Conservation (phyloP, 2,888 invertebrate genomes). For the Iphiclides podalirius region DNA sequence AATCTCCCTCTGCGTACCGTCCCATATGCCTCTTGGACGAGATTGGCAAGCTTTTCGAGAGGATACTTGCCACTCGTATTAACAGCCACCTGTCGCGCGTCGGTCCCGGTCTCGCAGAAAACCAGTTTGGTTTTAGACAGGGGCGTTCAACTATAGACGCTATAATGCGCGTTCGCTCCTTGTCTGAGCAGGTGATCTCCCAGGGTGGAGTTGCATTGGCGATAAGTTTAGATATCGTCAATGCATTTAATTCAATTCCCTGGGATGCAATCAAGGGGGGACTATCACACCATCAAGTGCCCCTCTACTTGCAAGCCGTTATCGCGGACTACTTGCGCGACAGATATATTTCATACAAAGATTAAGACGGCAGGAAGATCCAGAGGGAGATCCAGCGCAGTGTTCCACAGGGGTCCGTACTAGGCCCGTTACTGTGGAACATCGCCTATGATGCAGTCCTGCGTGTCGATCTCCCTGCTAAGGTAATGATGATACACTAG, state of each 20-base stretch:
- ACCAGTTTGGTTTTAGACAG: conserved; percentile 23
- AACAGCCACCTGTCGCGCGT: conserved; percentile 5
- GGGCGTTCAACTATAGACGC: conserved; percentile 20
- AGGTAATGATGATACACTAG: neutral
- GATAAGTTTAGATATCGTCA: neutral
- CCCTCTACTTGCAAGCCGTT: neutral
- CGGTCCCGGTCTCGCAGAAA: conserved; percentile 22
- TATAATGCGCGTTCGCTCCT: neutral
- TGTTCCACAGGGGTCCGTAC: neutral
- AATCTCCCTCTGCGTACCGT: conserved; percentile 25
- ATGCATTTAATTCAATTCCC: neutral
- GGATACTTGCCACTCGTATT: conserved; percentile 24
- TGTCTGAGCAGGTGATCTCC: neutral
- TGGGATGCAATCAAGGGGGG: neutral
- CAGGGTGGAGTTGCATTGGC: neutral
- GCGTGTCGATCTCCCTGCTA: neutral
- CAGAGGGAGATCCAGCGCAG: neutral
- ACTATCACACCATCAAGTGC: neutral
- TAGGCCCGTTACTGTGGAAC: neutral
- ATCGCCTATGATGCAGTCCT: neutral
- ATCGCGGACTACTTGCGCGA: neutral
- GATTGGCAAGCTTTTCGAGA: conserved; percentile 28
- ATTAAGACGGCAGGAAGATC: neutral
- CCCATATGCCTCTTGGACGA: conserved; percentile 28
- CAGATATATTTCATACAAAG: neutral